A percentile compares a stretch with the other conserved stretches of the same genome.
These are phyloP conservation scores for Rhinoraja longicauda DNA, from an alignment of 2,797 vertebrate genomes.

Conservation along the genomic window DNA sequence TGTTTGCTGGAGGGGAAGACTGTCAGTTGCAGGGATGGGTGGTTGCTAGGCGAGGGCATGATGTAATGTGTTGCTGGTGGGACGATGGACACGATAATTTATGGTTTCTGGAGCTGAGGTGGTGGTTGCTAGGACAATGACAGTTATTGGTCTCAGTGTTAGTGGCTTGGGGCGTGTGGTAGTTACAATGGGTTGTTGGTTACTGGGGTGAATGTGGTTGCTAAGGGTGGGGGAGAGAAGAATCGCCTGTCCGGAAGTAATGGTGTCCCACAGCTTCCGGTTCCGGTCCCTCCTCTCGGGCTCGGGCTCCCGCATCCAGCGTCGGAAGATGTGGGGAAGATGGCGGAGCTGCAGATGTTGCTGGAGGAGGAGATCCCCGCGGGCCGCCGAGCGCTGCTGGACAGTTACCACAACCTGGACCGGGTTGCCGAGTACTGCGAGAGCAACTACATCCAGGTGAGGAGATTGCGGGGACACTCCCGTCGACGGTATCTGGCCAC, in stretches of 20 bases:
- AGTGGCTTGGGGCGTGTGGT: background rate
- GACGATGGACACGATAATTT: no score
- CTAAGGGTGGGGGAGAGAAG: background rate
- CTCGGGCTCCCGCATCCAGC: background rate
- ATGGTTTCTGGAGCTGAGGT: background rate
- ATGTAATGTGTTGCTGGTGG: background rate
- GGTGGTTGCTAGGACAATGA: background rate
- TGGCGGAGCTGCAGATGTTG: constrained; percentile 39
- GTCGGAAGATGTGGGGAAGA: constrained; percentile 81
- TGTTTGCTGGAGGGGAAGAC: background rate
- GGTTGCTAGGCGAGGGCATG: background rate
- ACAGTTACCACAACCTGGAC: constrained; percentile 39
- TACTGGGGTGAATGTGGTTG: background rate
- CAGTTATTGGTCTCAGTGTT: background rate
- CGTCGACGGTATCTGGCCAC: background rate
- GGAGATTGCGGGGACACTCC: background rate
- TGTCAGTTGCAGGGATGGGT: background rate
- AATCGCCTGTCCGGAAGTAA: constrained; percentile 9
- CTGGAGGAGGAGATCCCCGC: constrained; percentile 39
- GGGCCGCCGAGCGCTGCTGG: constrained; percentile 29
- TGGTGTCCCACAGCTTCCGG: background rate
- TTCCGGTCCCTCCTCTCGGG: constrained; percentile 12
- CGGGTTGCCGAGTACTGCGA: constrained; percentile 37
- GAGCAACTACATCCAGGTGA: constrained; percentile 38
- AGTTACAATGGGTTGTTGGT: background rate